Conservation (phyloP, 2,797 vertebrate genomes). For the Sebastes variabilis region DNA sequence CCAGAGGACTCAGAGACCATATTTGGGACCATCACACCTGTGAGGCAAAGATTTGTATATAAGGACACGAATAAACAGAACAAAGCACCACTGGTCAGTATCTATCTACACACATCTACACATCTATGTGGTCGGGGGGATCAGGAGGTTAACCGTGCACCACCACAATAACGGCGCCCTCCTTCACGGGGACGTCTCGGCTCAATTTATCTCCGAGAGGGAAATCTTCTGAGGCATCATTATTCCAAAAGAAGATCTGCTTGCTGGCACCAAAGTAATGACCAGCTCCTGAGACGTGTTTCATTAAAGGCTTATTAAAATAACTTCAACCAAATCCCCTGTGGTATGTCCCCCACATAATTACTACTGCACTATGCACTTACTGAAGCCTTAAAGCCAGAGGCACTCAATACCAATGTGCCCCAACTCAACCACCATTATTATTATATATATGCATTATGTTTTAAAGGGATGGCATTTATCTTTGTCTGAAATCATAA, state of each 20-base stretch:
- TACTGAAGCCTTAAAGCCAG: slow-evolving; percentile 27
- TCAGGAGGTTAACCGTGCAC: slow-evolving; percentile 1
- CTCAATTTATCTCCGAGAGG: slow-evolving; percentile 28
- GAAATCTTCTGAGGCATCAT: slow-evolving; percentile 49
- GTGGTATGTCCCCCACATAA: slow-evolving; percentile 65
- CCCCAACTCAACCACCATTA: neutral
- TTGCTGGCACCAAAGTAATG: slow-evolving; percentile 50
- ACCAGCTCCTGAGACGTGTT: slow-evolving; percentile 60
- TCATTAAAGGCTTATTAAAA: slow-evolving; percentile 78
- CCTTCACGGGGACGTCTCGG: neutral
- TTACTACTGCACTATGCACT: slow-evolving; percentile 52
- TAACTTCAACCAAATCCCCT: slow-evolving; percentile 62
- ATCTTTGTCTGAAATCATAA: neutral
- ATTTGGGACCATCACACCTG: slow-evolving; percentile 83
- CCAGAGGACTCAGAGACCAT: slow-evolving; percentile 83
- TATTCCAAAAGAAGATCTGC: slow-evolving; percentile 51
- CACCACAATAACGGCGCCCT: slow-evolving; percentile 14
- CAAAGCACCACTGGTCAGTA: slow-evolving; percentile 4
- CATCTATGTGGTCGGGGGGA: neutral
- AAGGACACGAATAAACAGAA: slow-evolving; percentile 49
- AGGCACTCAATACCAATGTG: slow-evolving; percentile 19
- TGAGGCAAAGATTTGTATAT: slow-evolving; percentile 70
- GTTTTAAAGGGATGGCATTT: neutral
- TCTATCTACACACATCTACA: neutral
- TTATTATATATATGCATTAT: neutral